Evolutionary conservation across 2,888 invertebrate genomes (phyloP), one percentile per base, ranked within the genome.

Genomic region (Strigamia transsilvanica): DNA sequence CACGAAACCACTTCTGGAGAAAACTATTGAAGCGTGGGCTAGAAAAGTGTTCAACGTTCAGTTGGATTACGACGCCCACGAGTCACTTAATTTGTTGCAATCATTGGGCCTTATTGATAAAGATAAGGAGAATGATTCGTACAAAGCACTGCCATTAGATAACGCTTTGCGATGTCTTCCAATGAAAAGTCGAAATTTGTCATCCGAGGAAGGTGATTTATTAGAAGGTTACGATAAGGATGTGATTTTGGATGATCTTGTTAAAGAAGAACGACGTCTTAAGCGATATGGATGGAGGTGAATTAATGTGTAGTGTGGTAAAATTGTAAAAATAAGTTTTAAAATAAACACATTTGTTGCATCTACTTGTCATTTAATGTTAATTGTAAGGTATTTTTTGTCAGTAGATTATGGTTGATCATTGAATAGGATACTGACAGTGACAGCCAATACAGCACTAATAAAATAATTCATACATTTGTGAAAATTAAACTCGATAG

Each of bases 181-280:
- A 18, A 32, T 34, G 81, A 51, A 23, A 81, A 32, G 61, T 34
- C 66, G n/a, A 10, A 32, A n/a, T 38, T 34, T 81, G 15, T 10
- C 9, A 7, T 81, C 81, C 7, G 81, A 81, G 66, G 81, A 81
- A 18, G 34, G 34, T 9, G 81, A 81, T 81, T 9, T 81, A 18
- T 32, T 81, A 38, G 81, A 81, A 23, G 81, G 81, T 9, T 81
- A 81, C 15, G 81, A 81, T 34, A 81, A 81, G 18, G 81, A 81
- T 61, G 81, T 81, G 4, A n/a, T 81, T 41, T 81, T 42, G 23
- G 81, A 81, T 32, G 81, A 81, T 21, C 18, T 81, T 10, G 18
- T 13, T n/a, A 51, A 61, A 61, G 34, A 81, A 32, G 81, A 81
- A 15, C 5, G 56, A 9, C 32, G 32, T 21, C 56, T 81, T 34